These are phyloP conservation scores for Ceratosolen solmsi DNA, from an alignment of 1,140 invertebrate species.

Conservation along the genomic window DNA sequence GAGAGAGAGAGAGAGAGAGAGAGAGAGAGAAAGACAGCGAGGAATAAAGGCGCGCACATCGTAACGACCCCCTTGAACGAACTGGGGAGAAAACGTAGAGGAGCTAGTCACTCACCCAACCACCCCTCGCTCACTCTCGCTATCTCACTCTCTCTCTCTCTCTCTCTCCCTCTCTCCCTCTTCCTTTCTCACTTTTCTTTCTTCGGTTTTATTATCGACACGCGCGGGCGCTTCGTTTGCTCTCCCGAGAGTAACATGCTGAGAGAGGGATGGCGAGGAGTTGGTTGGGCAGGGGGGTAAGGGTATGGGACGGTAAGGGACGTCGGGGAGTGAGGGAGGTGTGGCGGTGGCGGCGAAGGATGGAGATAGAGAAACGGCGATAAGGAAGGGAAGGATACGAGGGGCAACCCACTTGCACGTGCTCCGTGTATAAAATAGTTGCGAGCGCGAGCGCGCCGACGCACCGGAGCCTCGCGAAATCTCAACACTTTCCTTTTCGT, in stretches of 20 bases:
- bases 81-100: not conserved
- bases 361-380: not conserved
- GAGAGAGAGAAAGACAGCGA: conserved; percentile 9
- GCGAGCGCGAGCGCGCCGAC: conserved; percentile 2
- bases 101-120: not conserved
- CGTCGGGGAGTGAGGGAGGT: not conserved
- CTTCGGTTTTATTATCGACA: conserved; percentile 44
- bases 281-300: not conserved
- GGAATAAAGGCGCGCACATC: conserved; percentile 14
- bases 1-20: conserved; percentile 20
- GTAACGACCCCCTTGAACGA: conserved; percentile 37
- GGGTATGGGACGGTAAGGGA: not conserved
- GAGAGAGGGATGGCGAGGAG: not conserved
- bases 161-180: not conserved
- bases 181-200: not conserved
- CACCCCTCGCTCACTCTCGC: not conserved
- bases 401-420: conserved; percentile 9
- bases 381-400: not conserved
- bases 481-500: conserved; percentile 43
- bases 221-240: conserved; percentile 27
- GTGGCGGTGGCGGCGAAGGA: not conserved
- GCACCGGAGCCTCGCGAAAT: conserved; percentile 17
- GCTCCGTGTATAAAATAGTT: conserved; percentile 27
- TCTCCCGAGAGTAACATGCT: not conserved
- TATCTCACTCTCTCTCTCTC: not conserved